Evolutionary conservation across 2,888 invertebrate species (phyloP).

Genomic region (Dynastes grantii): DNA sequence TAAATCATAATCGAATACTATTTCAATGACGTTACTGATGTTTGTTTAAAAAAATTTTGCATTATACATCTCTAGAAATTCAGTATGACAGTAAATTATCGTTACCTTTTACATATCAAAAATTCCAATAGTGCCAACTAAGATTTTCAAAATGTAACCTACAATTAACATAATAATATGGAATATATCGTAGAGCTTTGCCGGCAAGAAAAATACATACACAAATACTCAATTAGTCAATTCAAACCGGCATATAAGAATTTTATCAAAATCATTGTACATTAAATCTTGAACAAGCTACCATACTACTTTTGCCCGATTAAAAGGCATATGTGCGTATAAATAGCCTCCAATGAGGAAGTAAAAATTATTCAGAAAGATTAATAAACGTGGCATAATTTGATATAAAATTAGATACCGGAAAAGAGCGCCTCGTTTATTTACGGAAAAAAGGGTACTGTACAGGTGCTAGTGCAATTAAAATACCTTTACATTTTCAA

Average conservation of each 20-base stretch:
- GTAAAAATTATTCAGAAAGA: slow-evolving; percentile 23
- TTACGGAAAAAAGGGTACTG: slow-evolving; percentile 19
- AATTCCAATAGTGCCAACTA: no score
- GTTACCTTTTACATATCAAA: no score
- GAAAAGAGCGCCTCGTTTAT: not conserved
- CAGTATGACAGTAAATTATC: no score
- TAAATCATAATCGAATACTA: no score
- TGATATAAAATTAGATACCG: slow-evolving; percentile 30
- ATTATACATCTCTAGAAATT: no score
- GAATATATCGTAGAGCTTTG: no score
- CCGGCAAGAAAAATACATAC: no score
- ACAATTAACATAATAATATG: no score
- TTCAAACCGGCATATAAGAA: not conserved
- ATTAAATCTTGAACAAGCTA: not conserved
- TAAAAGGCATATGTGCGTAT: not conserved
- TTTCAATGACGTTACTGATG: no score
- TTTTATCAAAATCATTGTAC: slow-evolving; percentile 17
- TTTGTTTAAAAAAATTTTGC: no score
- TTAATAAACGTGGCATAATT: slow-evolving; percentile 36
- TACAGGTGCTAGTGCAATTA: slow-evolving; percentile 36
- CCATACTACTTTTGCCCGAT: not conserved
- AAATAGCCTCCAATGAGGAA: slow-evolving; percentile 10
- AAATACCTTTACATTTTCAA: slow-evolving; percentile 32
- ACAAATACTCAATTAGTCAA: no score
- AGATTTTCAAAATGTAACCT: no score